Percentiles rank a stretch among this genome's conserved stretches.
phyloP scores from a whole-genome alignment of 2,113 vertebrate species.

The Malaclemys terrapin region DNA sequence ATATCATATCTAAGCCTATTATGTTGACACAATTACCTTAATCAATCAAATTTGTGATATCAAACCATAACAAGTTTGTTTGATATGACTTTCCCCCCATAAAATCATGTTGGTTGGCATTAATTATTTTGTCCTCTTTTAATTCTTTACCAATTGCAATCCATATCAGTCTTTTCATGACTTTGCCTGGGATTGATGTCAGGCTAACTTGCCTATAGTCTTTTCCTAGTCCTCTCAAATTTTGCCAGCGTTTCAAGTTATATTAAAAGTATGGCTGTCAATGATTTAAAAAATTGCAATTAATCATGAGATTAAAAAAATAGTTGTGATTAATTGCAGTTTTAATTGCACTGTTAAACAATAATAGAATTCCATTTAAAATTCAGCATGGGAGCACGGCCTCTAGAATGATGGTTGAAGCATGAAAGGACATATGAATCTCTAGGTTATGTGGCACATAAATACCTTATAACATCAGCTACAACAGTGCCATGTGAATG shows the following conservation, averaged over 20 bases:
- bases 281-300: too few species aligned
- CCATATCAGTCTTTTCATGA: neutral
- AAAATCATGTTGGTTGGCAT: neutral
- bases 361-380: too few species aligned
- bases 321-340: too few species aligned
- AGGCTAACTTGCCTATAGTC: neutral
- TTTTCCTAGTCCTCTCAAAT: neutral
- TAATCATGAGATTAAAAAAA: too few species aligned
- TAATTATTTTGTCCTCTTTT: conserved; percentile 5
- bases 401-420: too few species aligned
- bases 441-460: too few species aligned
- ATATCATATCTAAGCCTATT: neutral
- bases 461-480: too few species aligned
- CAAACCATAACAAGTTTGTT: neutral
- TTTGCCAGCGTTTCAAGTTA: neutral
- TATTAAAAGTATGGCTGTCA: neutral
- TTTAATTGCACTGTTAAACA: too few species aligned
- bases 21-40: neutral
- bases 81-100: neutral
- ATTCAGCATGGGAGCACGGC: too few species aligned
- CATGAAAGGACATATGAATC: too few species aligned
- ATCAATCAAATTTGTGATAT: neutral
- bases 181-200: conserved; percentile 1
- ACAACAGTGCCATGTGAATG: too few species aligned
- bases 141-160: neutral